Evolutionary conservation across 2,888 invertebrate species (phyloP).

Genomic region (Geophilus truncorum): DNA sequence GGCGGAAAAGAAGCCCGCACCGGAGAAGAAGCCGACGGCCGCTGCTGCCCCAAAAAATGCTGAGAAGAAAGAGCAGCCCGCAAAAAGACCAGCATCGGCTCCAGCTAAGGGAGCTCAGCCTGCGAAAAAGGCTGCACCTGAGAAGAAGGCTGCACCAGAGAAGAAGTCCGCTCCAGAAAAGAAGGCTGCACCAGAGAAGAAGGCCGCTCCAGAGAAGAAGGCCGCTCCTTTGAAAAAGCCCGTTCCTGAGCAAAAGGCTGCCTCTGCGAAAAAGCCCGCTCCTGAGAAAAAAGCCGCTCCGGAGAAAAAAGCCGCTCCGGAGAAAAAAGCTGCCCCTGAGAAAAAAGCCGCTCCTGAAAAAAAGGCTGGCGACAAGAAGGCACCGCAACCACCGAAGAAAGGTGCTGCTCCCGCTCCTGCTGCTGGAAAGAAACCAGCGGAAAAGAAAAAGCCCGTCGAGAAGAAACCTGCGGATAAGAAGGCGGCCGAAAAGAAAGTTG

Average conservation of each 20-base stretch:
- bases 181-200: neutral
- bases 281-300: neutral
- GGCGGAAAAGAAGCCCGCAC: neutral
- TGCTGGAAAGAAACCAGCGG: neutral
- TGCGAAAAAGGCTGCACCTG: neutral
- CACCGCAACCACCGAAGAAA: neutral
- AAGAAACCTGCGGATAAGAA: neutral
- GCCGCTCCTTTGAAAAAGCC: neutral
- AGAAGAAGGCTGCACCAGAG: neutral
- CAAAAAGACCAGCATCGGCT: neutral
- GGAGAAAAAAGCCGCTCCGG: neutral
- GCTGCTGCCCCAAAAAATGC: neutral
- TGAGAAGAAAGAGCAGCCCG: neutral
- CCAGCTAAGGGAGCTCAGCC: neutral
- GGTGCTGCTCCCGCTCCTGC: neutral
- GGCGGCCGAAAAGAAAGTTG: neutral
- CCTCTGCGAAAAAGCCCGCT: neutral
- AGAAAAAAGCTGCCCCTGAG: neutral
- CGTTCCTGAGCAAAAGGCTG: neutral
- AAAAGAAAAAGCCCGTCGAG: neutral
- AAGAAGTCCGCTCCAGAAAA: neutral
- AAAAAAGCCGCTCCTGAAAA: neutral
- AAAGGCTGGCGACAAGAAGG: neutral
- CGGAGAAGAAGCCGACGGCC: neutral
- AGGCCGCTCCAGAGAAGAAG: neutral